These are phyloP conservation scores for Archivesica marissinica DNA, from an alignment of 1,140 invertebrate species.

Conservation along the genomic window DNA sequence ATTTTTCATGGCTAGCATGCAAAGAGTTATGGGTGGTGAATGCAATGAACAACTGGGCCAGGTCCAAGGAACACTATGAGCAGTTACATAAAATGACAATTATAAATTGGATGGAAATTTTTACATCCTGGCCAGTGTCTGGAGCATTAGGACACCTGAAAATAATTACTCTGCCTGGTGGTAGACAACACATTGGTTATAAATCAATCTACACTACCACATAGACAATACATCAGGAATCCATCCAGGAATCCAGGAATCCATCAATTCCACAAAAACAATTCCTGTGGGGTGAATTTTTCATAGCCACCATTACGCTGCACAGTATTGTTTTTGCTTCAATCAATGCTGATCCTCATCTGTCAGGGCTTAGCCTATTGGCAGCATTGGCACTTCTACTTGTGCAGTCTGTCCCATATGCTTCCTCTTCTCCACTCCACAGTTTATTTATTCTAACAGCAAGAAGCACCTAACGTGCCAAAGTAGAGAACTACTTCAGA, in stretches of 20 bases:
- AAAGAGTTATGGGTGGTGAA: no score
- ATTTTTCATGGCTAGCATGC: no score
- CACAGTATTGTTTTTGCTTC: neutral
- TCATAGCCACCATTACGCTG: neutral
- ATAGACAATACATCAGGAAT: slow-evolving; percentile 27
- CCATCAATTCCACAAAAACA: neutral
- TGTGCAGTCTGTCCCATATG: slow-evolving; percentile 50
- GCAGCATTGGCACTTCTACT: neutral
- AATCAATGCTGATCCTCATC: neutral
- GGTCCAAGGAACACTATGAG: no score
- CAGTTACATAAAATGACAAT: no score
- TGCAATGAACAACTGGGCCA: no score
- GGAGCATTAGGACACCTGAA: no score
- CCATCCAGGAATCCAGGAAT: no score
- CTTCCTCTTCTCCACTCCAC: slow-evolving; percentile 18
- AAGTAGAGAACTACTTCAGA: no score
- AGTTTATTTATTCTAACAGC: slow-evolving; percentile 54
- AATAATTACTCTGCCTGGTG: no score
- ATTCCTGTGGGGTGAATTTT: neutral
- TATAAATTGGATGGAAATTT: no score
- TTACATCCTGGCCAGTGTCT: no score
- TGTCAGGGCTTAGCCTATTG: neutral
- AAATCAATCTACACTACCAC: neutral
- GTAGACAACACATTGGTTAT: neutral
- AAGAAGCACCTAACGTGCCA: slow-evolving; percentile 3